These are phyloP conservation scores for Rhinolophus sinicus DNA, from an alignment of 2,113 vertebrate genomes.

Conservation along the genomic window DNA sequence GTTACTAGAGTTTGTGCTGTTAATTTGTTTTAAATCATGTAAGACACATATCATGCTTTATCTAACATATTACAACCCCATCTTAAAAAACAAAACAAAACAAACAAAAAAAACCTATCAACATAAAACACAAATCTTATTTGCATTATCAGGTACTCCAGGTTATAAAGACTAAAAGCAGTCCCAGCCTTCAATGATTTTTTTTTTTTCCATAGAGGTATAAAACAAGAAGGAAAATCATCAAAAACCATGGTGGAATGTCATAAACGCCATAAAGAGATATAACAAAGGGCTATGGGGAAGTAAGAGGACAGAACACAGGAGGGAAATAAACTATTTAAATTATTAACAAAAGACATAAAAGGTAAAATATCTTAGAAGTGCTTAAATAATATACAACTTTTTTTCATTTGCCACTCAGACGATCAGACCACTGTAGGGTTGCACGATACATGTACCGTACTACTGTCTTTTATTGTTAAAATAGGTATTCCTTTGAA, in stretches of 20 bases:
- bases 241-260: background rate
- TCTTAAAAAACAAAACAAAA: background rate
- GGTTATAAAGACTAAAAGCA: background rate
- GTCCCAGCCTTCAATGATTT: background rate
- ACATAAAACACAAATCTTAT: background rate
- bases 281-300: background rate
- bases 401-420: background rate
- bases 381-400: conserved; percentile 15
- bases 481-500: background rate
- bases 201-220: background rate
- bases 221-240: conserved; percentile 20
- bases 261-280: conserved; percentile 6
- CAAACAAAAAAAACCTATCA: background rate
- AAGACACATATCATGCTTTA: background rate
- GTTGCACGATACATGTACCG: background rate
- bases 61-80: background rate
- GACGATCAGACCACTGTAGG: background rate
- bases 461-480: background rate
- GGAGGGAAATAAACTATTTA: background rate
- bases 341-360: conserved; percentile 22
- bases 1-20: background rate
- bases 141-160: background rate
- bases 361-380: background rate
- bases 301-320: background rate
- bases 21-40: background rate